Base-by-base conservation (phyloP, 2,113 vertebrate species). In the Colinus virginianus region DNA sequence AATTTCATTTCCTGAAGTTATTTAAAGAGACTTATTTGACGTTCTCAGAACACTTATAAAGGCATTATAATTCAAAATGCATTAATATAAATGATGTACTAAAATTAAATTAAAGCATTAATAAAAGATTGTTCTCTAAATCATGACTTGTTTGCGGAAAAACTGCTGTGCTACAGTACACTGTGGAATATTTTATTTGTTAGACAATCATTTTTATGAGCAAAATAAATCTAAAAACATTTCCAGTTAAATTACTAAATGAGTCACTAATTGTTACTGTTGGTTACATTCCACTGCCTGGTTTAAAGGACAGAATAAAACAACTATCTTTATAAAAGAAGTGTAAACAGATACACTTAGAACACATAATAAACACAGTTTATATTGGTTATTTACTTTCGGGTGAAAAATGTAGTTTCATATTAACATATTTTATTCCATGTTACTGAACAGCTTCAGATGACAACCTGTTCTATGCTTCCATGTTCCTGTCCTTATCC, bases 61-160 rank as follows among this genome's bases (percentile, higher is more conserved):
- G 23, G 30, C 72, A 66, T 88, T 86, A 64, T 43, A 86, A 90
- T n/a, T 28, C 78, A 55, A 80, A 18, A 61, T 12, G 17, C 49
- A 79, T 86, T 74, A 56, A 77, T 56, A 88, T 6, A 16, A 88
- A 76, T 18, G 5, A 86, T n/a, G 20, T 20, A 58, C 38, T 79
- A 77, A 92, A 76, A 96, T 82, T 42, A 87, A 86, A 94, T 78
- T 68, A 76, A 90, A 86, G 46, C 10, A 88, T 72, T 79, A 86
- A 90, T 63, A 79, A 87, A 70, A 61, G 9, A 74, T 34, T n/a
- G n/a, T 62, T 92, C 88, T 77, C 49, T 88, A 86, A 77, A 83
- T 79, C 40, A 61, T 34, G 3, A 34, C 19, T 68, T 83, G 25
- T 64, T 77, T 72, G 69, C 51, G 55, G 45, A 83, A 90, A 84